Evolutionary conservation across 2,113 vertebrate genomes (phyloP), one percentile per base, ranked within the genome.

Genomic region (Miniopterus natalensis): DNA sequence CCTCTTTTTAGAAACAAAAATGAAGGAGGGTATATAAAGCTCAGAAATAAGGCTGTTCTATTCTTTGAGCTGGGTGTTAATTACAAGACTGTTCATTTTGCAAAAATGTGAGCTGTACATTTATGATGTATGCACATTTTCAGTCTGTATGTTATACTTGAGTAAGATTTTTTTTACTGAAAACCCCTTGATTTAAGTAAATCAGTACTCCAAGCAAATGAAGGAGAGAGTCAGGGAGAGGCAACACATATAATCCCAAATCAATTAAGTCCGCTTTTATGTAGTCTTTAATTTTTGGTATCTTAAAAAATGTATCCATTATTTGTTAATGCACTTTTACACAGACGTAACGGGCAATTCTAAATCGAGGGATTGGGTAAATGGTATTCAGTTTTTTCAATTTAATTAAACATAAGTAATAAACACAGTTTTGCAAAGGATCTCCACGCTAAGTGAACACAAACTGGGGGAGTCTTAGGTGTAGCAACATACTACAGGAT

Each of bases 221-320:
- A 96, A 77, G 25, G 59, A 88, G 15, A 47, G 36, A 5, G 2
- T 20, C 49, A 59, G 4, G 27, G 57, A 87, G n/a, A 86, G 53
- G 21, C 90, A 90, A 90, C 29, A 6, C 23, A 36, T 27, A 57
- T 47, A 79, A 77, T 51, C 57, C 57, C 23, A 59, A 75, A 53
- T 31, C 36, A 84, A 27, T 73, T 31, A 68, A 55, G 51, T 79
- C 51, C 36, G 73, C 80, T 88, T 87, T 61, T 27, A 66, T 51
- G 13, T 14, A 45, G 36, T 12, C 89, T 57, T 92, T 84, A 96
- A 93, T 77, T 88, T 93, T 81, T 9, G 53, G 18, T 14, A 40
- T 31, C 53, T 97, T 95, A 81, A 90, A 88, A 86, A 61, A 49
- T 36, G 10, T 77, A 68, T 31, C 49, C 20, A 59, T 95, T 78